A percentile compares a stretch with the other conserved stretches of the same genome.
Conservation (phyloP, 2,797 vertebrate genomes). For the Pipistrellus kuhlii region DNA sequence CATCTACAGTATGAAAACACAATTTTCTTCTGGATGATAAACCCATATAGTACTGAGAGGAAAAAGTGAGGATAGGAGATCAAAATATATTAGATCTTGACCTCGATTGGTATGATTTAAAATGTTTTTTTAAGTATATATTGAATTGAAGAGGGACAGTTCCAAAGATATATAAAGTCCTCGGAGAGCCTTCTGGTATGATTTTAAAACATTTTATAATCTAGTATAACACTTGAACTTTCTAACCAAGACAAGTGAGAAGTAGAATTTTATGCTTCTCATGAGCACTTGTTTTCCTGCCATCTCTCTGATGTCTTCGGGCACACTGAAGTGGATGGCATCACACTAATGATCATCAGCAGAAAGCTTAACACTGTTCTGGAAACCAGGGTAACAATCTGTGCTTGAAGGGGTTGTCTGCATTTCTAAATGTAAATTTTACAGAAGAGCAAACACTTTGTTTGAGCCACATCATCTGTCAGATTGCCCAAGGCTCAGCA, state of each 20-base stretch:
- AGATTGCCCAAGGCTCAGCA: not conserved
- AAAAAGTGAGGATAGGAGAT: not conserved
- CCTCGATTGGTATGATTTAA: not conserved
- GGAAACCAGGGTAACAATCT: not conserved
- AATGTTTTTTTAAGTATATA: not conserved
- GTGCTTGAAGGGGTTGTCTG: not conserved
- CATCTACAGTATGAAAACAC: not conserved
- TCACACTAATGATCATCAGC: not conserved
- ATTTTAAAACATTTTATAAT: not conserved
- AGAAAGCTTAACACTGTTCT: not conserved
- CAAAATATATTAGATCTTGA: not conserved
- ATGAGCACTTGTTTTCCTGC: not conserved
- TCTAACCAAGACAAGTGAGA: not conserved
- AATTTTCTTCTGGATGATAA: not conserved
- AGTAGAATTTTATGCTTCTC: not conserved
- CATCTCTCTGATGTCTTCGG: not conserved
- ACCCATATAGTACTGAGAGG: not conserved
- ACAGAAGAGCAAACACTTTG: not conserved
- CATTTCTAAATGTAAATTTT: conserved; percentile 19
- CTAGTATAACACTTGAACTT: not conserved
- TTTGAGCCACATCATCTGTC: not conserved
- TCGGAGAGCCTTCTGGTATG: not conserved
- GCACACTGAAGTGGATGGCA: not conserved
- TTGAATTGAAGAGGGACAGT: not conserved
- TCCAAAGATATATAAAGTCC: not conserved